A percentile compares a stretch with the other conserved stretches of the same genome.
Evolutionary conservation across 2,888 invertebrate genomes (phyloP).

Genomic region (Chironomus riparius): DNA sequence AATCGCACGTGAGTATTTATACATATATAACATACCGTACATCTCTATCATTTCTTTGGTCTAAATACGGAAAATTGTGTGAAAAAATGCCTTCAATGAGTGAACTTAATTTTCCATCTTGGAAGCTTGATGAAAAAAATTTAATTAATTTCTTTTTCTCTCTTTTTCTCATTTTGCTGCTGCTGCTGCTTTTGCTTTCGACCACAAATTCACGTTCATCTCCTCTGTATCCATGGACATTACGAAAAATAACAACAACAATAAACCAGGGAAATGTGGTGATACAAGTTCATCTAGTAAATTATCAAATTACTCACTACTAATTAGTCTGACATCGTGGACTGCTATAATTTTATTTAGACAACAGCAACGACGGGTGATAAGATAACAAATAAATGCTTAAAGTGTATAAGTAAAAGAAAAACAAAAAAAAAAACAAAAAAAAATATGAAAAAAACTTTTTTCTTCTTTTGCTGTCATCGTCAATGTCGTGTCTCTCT

Average conservation of each 20-base stretch:
- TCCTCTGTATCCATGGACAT: background rate
- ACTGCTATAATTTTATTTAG: constrained; percentile 28
- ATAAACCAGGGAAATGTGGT: constrained; percentile 31
- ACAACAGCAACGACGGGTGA: constrained; percentile 21
- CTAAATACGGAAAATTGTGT: background rate
- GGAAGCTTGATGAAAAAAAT: background rate
- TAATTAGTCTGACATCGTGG: constrained; percentile 27
- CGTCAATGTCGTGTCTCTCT: constrained; percentile 16
- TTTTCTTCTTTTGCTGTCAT: constrained; percentile 8
- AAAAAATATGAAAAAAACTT: constrained; percentile 12
- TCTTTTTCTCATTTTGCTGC: background rate
- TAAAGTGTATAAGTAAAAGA: constrained; percentile 11
- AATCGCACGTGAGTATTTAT: constrained; percentile 19
- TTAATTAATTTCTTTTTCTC: constrained; percentile 1
- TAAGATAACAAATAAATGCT: constrained; percentile 24
- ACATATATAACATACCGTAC: background rate
- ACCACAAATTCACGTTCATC: background rate
- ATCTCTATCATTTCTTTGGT: background rate
- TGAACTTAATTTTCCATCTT: background rate
- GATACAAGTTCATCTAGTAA: constrained; percentile 31
- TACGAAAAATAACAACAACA: background rate
- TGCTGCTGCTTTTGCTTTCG: background rate
- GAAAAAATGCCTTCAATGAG: background rate
- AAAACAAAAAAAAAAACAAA: background rate
- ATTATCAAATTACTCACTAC: constrained; percentile 29